Evolutionary conservation across 2,113 vertebrate species (phyloP).

Genomic region (mouse (Mus musculus)): DNA sequence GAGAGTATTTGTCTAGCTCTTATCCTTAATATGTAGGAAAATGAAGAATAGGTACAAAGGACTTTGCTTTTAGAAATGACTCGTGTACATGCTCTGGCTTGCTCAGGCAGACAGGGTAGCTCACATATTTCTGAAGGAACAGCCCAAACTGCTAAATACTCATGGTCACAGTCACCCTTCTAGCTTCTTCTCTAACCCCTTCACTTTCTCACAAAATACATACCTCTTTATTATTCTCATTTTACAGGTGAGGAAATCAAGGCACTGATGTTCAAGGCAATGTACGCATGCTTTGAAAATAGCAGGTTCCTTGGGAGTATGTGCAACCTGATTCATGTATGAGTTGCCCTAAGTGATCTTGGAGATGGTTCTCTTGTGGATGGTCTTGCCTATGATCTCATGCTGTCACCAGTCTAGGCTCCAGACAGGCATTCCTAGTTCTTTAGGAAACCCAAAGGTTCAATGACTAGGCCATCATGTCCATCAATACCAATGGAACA

Average conservation of each 20-base stretch:
- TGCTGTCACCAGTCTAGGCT: background rate
- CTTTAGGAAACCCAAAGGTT: background rate
- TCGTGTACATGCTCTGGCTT: background rate
- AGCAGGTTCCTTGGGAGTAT: background rate
- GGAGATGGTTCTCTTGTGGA: background rate
- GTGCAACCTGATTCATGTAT: background rate
- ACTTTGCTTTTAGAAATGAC: background rate
- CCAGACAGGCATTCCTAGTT: background rate
- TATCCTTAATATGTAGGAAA: constrained; percentile 12
- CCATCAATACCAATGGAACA: background rate
- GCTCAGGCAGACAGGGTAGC: background rate
- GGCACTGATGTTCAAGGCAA: background rate
- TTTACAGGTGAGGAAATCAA: background rate
- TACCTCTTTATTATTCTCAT: background rate
- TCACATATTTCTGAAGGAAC: background rate
- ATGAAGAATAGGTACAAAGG: background rate
- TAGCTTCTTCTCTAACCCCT: background rate
- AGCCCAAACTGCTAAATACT: background rate
- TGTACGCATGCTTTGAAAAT: background rate
- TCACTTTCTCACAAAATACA: background rate
- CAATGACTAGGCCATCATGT: background rate
- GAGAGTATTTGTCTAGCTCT: background rate
- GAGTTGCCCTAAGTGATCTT: background rate
- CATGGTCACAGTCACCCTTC: background rate
- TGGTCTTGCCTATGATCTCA: background rate